Conservation (phyloP, 2,888 invertebrate genomes). For the Mylabris sibirica region DNA sequence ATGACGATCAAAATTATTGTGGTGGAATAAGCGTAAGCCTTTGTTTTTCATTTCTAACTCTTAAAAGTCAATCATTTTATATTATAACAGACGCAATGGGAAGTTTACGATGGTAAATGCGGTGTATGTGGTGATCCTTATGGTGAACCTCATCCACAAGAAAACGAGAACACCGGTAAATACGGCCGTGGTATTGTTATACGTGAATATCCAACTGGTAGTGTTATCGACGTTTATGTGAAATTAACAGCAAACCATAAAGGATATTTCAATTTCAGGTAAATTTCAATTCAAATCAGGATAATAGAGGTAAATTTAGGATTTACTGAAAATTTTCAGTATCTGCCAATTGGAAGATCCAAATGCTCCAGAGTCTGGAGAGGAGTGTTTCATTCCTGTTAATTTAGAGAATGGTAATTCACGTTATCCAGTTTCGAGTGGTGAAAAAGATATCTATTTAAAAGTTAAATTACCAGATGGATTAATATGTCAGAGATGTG, state of each 20-base stretch:
- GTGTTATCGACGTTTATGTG: conserved; percentile 48
- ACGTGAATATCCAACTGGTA: conserved; percentile 52
- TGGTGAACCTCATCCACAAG: conserved; percentile 58
- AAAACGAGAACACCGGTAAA: conserved; percentile 65
- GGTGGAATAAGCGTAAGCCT: conserved; percentile 59
- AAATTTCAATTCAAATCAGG: no score
- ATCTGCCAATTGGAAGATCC: conserved; percentile 56
- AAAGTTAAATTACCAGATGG: conserved; percentile 56
- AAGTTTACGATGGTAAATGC: conserved; percentile 61
- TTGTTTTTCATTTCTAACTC: background rate
- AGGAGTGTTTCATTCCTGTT: conserved; percentile 60
- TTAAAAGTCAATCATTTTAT: background rate
- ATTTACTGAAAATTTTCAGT: conserved; percentile 29
- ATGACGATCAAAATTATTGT: conserved; percentile 63
- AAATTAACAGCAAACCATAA: conserved; percentile 56
- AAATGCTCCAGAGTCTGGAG: conserved; percentile 56
- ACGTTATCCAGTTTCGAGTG: conserved; percentile 43
- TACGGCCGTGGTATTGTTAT: conserved; percentile 64
- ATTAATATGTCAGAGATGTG: conserved; percentile 61
- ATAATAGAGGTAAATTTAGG: no score
- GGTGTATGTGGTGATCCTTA: conserved; percentile 67
- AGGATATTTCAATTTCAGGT: conserved; percentile 57
- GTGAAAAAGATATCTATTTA: conserved; percentile 42
- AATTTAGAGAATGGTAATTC: conserved; percentile 51
- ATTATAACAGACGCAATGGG: conserved; percentile 58